Percentiles rank a stretch among this genome's conserved stretches.
These are phyloP conservation scores for Chouioia cunea DNA, from an alignment of 2,888 invertebrate genomes.

Conservation along the genomic window DNA sequence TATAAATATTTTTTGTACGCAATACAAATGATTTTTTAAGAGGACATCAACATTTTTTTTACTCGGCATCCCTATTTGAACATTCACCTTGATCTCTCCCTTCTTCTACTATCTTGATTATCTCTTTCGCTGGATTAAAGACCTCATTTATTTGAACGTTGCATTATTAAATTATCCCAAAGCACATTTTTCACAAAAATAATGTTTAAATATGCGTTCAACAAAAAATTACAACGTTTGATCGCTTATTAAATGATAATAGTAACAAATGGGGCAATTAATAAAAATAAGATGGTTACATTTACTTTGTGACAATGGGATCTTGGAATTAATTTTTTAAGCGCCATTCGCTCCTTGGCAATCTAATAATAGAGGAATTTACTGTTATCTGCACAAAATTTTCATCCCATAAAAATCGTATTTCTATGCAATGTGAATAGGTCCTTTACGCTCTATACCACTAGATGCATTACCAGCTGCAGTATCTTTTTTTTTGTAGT, in stretches of 20 bases:
- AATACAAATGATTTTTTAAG: too few relatives aligned
- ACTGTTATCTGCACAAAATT: constrained; percentile 84
- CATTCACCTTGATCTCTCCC: not conserved
- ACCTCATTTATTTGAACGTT: constrained; percentile 91
- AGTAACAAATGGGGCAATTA: not conserved
- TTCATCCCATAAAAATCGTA: not conserved
- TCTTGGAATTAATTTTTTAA: constrained; percentile 83
- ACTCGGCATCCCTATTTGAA: too few relatives aligned
- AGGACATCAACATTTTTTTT: too few relatives aligned
- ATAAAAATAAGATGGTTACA: constrained; percentile 46
- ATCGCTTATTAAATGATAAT: not conserved
- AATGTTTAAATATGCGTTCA: constrained; percentile 95
- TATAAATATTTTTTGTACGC: too few relatives aligned
- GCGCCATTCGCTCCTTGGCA: constrained; percentile 76
- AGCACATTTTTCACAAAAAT: constrained; percentile 98
- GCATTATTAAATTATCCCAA: constrained; percentile 92
- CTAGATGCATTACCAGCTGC: constrained; percentile 97
- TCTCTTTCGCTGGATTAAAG: constrained; percentile 92
- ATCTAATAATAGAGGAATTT: constrained; percentile 98
- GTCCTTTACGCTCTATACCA: constrained; percentile 91
- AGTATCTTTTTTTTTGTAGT: constrained; percentile 94
- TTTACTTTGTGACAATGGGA: constrained; percentile 93
- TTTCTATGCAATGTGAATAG: constrained; percentile 72
- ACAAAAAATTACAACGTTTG: constrained; percentile 50
- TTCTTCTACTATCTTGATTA: constrained; percentile 42